phyloP scores from a whole-genome alignment of 92 coral and sea anemone genomes.

The Pocillopora meandrina region DNA sequence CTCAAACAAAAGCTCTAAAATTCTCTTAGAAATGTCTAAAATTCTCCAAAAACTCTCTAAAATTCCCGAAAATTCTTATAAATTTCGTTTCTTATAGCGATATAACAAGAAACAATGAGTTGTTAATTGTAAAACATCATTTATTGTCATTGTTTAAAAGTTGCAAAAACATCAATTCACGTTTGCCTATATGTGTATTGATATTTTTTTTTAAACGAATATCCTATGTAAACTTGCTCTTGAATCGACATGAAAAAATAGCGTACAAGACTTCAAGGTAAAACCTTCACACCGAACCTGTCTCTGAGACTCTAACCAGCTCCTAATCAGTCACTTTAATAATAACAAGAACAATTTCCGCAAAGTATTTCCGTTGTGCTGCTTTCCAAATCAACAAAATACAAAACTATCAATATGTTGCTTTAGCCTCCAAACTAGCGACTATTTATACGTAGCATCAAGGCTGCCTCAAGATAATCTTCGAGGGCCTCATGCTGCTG shows the following conservation, averaged over 20 bases:
- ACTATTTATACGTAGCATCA: conserved; percentile 39
- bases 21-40: conserved; percentile 43
- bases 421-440: conserved; percentile 39
- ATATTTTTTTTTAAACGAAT: conserved; percentile 13
- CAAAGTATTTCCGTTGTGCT: conserved; percentile 3
- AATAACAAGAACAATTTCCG: conserved; percentile 15
- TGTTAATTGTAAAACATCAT: conserved; percentile 35
- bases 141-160: conserved; percentile 22
- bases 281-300: conserved; percentile 6
- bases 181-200: conserved; percentile 15
- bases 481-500: conserved; percentile 49
- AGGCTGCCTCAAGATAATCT: conserved; percentile 47
- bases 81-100: conserved; percentile 13
- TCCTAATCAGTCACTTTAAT: conserved; percentile 34
- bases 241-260: conserved; percentile 19
- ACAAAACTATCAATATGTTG: conserved; percentile 18
- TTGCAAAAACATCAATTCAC: conserved; percentile 33
- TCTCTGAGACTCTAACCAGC: conserved; percentile 13
- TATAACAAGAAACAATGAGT: conserved; percentile 20
- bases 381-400: conserved; percentile 41
- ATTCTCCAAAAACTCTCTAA: conserved; percentile 41
- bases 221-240: conserved; percentile 10
- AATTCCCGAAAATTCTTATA: conserved; percentile 37
- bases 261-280: conserved; percentile 1
- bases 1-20: conserved; percentile 40